Evolutionary conservation across 2,888 invertebrate genomes (phyloP), one percentile per base, ranked within the genome.

Genomic region (Pristionchus entomophagus): DNA sequence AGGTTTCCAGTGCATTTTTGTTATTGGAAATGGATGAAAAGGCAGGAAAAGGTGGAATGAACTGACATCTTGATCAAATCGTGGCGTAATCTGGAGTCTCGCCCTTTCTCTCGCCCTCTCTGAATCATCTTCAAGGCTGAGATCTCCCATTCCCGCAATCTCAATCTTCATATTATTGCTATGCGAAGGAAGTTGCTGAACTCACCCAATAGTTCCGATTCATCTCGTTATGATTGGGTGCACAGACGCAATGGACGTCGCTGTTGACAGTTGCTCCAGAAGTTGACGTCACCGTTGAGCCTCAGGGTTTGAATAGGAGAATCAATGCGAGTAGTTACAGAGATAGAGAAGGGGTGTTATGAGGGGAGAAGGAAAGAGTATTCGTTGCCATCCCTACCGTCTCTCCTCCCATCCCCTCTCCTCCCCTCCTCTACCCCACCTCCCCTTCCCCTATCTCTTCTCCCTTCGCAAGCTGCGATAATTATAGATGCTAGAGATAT

Each of bases 91-190:
- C 73, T 73, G 73, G 12, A 73, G 12, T 41, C 41, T 73, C 41
- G 73, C 73, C 38, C 73, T 35, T 41, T 73, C 73, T 26, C 73
- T 73, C 41, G 73, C 73, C 41, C 73, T 22, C 26, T 73, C 73
- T n/a, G 73, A 73, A 45, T 45, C 73, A 26, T 73, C 73, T 10
- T 73, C 73, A n/a, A 73, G 19, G 4, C 12, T 12, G 29, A 59
- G 19, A 65, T 65, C 65, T 8, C 17, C 32, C 19, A 26, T 26
- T 22, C 26, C 22, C 56, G 22, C 2, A 56, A 56, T 8, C 10
- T 4, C 22, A 56, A n/a, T 56, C 53, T 22, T n/a, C n/a, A n/a
- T n/a, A n/a, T n/a, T n/a, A n/a, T n/a, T n/a, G n/a, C n/a, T n/a
- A n/a, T n/a, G n/a, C n/a, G n/a, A n/a, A n/a, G n/a, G n/a, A n/a